Base-by-base conservation (phyloP, 2,797 vertebrate genomes). In the Philypnodon macrostomus region DNA sequence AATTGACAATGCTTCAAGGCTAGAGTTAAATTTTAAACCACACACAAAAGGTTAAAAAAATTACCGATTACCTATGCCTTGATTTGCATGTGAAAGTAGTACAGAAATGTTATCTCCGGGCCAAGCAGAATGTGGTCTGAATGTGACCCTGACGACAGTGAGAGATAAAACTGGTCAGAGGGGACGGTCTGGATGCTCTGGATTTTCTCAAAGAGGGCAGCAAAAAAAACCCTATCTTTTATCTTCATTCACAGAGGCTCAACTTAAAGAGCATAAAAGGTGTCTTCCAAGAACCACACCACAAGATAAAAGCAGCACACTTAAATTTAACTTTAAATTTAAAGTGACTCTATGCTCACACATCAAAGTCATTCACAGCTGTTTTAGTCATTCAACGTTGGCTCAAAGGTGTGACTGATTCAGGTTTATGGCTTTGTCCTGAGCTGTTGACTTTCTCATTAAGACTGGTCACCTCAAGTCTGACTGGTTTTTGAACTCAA, bases 41-140 rank as follows among this genome's bases (percentile, higher is more conserved):
- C 12, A 10, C 9, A 29, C 3, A 29, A 2, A 23, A 29, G 27
- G 10, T 29, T 29, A 29, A 2, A 4, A 10, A 10, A 29, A 12
- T 29, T 6, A 14, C 21, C 9, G 2, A 7, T 39, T 13, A 30
- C 5, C 4, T 12, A 15, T 29, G 12, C 69, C 58, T 33, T 27
- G 62, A 27, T 47, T 58, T 45, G 55, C 61, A 40, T 70, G 78
- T 59, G 80, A 73, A 75, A 63, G 52, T 21, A 24, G 30, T 37
- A 57, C n/a, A 34, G 58, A 52, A 71, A 55, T 33, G 29, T 49
- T 60, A 77, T 77, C 71, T 55, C 18, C 19, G 26, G 21, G 21
- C 7, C 10, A 21, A 40, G 21, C 26, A n/a, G 7, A 31, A n/a
- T n/a, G n/a, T n/a, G 19, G 18, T 53, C 58, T 60, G 18, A 18